Evolutionary conservation across 2,113 vertebrate species (phyloP).

Genomic region (Thymallus thymallus): DNA sequence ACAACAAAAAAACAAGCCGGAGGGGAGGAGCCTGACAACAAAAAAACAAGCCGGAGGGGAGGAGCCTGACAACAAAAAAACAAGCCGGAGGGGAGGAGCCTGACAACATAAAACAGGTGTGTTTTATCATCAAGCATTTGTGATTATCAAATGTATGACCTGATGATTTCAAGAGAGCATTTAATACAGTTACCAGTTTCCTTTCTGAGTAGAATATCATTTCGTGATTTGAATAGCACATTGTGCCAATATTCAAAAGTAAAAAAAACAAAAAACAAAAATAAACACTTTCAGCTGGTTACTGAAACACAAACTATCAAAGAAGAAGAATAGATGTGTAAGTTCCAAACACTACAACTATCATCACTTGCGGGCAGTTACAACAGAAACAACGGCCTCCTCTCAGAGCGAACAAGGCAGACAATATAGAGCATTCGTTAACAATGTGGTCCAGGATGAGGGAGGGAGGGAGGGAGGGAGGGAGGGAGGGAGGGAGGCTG

Average conservation of each 20-base stretch:
- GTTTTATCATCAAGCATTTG: constrained; percentile 51
- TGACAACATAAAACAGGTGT: constrained; percentile 64
- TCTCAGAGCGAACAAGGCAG: constrained; percentile 1
- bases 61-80: constrained; percentile 69
- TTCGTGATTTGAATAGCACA: constrained; percentile 71
- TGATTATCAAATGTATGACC: constrained; percentile 56
- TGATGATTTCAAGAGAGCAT: constrained; percentile 37
- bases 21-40: constrained; percentile 63
- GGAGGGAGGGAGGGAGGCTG: too few species aligned
- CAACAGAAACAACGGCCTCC: constrained; percentile 59
- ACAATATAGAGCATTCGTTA: constrained; percentile 13
- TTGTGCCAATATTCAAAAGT: constrained; percentile 64
- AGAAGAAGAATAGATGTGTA: constrained; percentile 63
- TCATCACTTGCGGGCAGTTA: constrained; percentile 70
- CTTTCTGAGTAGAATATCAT: constrained; percentile 69
- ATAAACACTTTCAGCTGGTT: constrained; percentile 55
- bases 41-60: constrained; percentile 56
- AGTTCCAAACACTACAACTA: constrained; percentile 83
- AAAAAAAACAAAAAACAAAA: constrained; percentile 39
- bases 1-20: constrained; percentile 65
- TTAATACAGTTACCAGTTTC: constrained; percentile 82
- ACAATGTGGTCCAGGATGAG: constrained; percentile 32
- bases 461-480: too few species aligned
- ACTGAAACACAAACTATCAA: constrained; percentile 86
- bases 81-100: constrained; percentile 44